These are phyloP conservation scores for Heteractis magnifica DNA, from an alignment of 92 coral and sea anemone genomes.

Conservation along the genomic window DNA sequence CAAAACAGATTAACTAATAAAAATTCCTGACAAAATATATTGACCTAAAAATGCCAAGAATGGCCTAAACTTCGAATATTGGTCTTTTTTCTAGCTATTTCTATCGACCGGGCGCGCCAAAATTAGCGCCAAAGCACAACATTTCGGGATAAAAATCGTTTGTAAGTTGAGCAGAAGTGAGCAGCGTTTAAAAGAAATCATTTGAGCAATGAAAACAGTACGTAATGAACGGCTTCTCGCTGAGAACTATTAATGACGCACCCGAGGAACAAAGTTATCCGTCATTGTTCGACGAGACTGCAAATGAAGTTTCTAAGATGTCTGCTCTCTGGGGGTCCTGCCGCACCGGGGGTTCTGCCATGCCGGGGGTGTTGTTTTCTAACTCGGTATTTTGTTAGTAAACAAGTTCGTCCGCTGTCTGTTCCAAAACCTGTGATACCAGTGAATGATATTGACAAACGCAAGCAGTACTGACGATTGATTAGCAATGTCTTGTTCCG, in stretches of 20 bases:
- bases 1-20: not conserved
- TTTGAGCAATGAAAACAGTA: not conserved
- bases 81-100: not conserved
- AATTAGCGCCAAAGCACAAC: not conserved
- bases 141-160: not conserved
- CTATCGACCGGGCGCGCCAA: not conserved
- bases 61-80: not conserved
- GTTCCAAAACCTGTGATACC: not conserved
- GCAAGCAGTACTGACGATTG: no score
- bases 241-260: not conserved
- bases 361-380: not conserved
- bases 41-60: not conserved
- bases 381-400: not conserved
- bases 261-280: not conserved
- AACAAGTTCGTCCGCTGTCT: not conserved
- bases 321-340: not conserved
- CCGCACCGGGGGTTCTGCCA: not conserved
- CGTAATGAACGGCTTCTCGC: not conserved
- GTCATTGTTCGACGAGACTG: not conserved
- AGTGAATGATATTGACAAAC: not conserved
- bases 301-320: not conserved
- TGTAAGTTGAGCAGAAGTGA: not conserved
- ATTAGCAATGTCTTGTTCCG: no score
- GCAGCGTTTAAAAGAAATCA: not conserved
- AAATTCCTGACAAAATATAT: not conserved